A percentile compares a stretch with the other conserved stretches of the same genome.
Conservation (phyloP, 2,113 vertebrate species). For the Cepphus grylle region DNA sequence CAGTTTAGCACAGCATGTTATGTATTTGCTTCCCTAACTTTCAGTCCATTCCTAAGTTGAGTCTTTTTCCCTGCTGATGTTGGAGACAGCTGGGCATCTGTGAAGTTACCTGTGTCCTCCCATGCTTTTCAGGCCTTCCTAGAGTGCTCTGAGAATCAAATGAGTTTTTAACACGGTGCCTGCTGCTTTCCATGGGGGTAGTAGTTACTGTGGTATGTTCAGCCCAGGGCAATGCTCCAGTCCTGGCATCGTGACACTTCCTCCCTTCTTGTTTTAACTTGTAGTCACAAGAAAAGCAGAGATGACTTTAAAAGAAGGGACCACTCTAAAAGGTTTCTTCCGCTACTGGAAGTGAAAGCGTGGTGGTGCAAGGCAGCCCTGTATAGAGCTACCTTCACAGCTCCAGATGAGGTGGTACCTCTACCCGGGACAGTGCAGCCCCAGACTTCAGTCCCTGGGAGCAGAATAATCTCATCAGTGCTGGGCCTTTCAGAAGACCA, state of each 20-base stretch:
- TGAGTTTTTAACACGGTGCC: background rate
- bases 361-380: background rate
- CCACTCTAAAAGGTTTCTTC: background rate
- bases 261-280: background rate
- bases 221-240: rapidly evolving
- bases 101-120: background rate
- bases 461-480: background rate
- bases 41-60: background rate
- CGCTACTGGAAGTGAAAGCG: background rate
- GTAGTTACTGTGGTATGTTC: background rate
- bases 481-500: background rate
- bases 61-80: background rate
- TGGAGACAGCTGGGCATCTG: background rate
- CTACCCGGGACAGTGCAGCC: background rate
- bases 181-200: background rate
- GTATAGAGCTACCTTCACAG: background rate
- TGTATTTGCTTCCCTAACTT: background rate
- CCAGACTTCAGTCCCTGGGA: background rate
- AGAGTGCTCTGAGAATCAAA: background rate
- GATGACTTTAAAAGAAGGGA: background rate
- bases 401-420: background rate
- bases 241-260: background rate
- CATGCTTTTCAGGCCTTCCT: background rate
- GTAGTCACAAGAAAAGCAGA: background rate
- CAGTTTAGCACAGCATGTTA: background rate